Conservation (phyloP, 2,797 vertebrate genomes). For the Phoeniculus purpureus region DNA sequence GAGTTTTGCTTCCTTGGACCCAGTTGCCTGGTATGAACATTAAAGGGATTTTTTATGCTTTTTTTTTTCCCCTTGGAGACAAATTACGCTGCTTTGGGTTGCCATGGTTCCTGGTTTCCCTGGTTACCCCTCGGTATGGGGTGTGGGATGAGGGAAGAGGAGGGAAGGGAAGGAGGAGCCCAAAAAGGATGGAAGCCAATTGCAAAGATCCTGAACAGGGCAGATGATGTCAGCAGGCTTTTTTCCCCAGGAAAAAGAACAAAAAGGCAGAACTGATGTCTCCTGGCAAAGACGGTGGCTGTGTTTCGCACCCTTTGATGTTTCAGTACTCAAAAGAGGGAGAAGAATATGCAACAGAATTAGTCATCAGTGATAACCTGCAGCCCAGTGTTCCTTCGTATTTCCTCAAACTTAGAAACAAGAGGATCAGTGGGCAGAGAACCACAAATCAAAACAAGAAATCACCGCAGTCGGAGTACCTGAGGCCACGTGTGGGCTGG, state of each 20-base stretch:
- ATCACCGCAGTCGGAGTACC: neutral
- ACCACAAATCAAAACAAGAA: neutral
- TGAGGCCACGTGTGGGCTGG: neutral
- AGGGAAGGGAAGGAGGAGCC: constrained; percentile 25
- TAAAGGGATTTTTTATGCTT: constrained; percentile 61
- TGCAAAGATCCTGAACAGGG: neutral
- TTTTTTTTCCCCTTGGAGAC: neutral
- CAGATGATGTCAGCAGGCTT: neutral
- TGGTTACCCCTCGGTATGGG: constrained; percentile 34
- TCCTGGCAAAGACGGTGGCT: neutral
- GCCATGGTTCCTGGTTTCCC: constrained; percentile 57
- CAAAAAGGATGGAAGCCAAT: neutral
- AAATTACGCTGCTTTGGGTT: constrained; percentile 55
- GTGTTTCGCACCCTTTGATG: neutral
- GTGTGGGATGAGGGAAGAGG: neutral
- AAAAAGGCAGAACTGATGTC: constrained; percentile 20
- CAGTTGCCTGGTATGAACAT: neutral
- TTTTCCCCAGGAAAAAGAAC: neutral
- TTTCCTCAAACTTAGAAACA: neutral
- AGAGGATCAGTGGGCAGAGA: neutral
- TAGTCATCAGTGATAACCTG: neutral
- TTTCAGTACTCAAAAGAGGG: neutral
- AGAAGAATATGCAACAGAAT: neutral
- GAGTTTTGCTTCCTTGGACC: neutral
- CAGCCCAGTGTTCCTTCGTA: neutral